Evolutionary conservation across 2,113 vertebrate genomes (phyloP), one percentile per base, ranked within the genome.

Genomic region (Perccottus glenii): DNA sequence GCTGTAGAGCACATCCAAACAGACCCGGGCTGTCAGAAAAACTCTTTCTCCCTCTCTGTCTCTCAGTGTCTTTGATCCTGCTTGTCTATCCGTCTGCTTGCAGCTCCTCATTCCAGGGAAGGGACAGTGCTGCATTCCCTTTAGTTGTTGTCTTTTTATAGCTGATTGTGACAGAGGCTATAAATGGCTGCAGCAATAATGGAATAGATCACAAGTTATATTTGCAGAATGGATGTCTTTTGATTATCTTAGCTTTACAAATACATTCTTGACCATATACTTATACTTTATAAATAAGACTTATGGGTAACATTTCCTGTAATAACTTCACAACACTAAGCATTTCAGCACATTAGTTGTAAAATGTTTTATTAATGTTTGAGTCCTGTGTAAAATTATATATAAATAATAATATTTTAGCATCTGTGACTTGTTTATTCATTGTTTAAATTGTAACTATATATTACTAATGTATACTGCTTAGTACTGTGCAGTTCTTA

Each of bases 91-190:
- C 83, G 64, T 77, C 69, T 58, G 15, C 36, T 66, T 67, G 60
- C 66, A 55, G 63, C 81, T 84, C 76, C 75, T 86, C 83, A 73
- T 73, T 80, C 84, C 83, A 78, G 74, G 78, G 68, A 84, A 78
- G 70, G 86, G 86, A 84, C 79, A 53, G 67, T 58, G 46, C 77
- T 73, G 77, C 58, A 64, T 73, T 69, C 73, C 75, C 82, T 83
- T 86, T 42, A 70, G 74, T 86, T 83, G 76, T 80, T 80, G 70
- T 87, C 85, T 85, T 84, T 86, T 90, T 86, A 85, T 84, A 85
- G 73, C 64, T 66, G 64, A 78, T 63, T 81, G 58, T 84, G 79
- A 89, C 79, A 83, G 88, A 67, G 80, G 82, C 85, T 88, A 81
- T 82, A 91, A 85, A 86, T 77, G 83, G 82, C 64, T 63, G 43